Base-by-base conservation (phyloP, 2,888 invertebrate genomes). In the Tolmerus cingulatus region DNA sequence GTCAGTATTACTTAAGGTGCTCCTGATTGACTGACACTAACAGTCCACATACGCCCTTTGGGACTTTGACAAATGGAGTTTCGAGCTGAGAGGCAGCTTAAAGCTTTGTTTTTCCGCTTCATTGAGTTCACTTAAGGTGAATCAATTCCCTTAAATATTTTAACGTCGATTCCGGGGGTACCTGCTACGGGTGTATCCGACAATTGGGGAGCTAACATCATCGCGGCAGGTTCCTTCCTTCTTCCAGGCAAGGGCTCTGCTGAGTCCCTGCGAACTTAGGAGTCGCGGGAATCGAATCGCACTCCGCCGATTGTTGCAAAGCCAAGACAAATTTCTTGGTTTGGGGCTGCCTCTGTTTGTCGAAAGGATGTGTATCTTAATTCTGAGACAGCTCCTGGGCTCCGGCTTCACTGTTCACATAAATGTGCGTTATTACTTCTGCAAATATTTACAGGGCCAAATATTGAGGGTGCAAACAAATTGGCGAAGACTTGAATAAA, bases 1-100 rank as follows among this genome's bases (percentile, higher is more conserved):
- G 87, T 88, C 87, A 88, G 87, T 88, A 88, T 88, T 88, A 88
- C 86, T 88, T 88, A 86, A 88, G 87, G 87, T 88, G 81, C 82
- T 87, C 66, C 87, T 86, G 86, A 88, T 88, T 88, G 87, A 88
- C 87, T 88, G 86, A 86, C 87, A 86, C 87, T 86, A 87, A 74
- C 87, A 85, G 87, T 84, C 46, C 87, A 77, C 82, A 85, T 85
- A 85, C 85, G 78, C 57, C 85, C 66, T 78, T 66, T 78, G 78
- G 77, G 85, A 66, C 85, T 78, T 85, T 87, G 87, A 87, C 87
- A 87, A 87, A 87, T 87, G 87, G 87, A 87, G 85, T 87, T 87
- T 85, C 66, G 78, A 84, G 85, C 87, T 85, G 77, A 85, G 76
- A 87, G 77, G 85, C 85, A 78, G 78, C 85, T 85, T 85, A 85